Conservation (phyloP, 2,113 vertebrate genomes). For the Atractosteus spatula region DNA sequence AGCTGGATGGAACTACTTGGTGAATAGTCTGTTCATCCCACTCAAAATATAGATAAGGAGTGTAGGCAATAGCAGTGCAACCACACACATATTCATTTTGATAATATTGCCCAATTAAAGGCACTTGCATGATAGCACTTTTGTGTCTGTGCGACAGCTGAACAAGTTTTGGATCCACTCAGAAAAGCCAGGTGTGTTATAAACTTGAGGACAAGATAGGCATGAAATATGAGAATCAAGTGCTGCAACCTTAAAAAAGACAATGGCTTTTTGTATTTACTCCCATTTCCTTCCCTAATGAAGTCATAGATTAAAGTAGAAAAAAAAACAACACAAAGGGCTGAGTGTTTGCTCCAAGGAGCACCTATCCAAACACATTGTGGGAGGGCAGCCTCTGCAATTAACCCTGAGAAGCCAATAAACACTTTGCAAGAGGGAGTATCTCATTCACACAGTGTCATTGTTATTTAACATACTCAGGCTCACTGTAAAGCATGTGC, state of each 20-base stretch:
- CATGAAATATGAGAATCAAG: conserved; percentile 49
- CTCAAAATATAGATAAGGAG: conserved; percentile 1
- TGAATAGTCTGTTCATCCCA: background rate
- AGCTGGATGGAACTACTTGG: background rate
- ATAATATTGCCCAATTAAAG: conserved; percentile 3
- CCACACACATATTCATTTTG: conserved; percentile 6
- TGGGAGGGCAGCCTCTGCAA: conserved; percentile 58
- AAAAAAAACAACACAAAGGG: conserved; percentile 59
- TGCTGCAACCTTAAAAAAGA: conserved; percentile 49
- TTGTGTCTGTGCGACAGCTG: conserved; percentile 10
- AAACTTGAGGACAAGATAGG: conserved; percentile 55
- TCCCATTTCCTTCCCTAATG: conserved; percentile 79
- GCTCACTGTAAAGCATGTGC: too few relatives aligned
- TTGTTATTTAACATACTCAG: background rate
- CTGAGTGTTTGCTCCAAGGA: conserved; percentile 67
- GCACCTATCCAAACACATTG: conserved; percentile 77
- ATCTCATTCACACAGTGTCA: background rate
- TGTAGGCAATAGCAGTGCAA: conserved; percentile 4
- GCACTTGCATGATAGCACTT: background rate
- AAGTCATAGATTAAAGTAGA: conserved; percentile 67
- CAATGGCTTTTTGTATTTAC: conserved; percentile 73
- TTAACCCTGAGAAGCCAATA: conserved; percentile 51
- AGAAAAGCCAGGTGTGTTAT: conserved; percentile 37
- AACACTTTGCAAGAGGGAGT: conserved; percentile 29
- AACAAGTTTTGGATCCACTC: conserved; percentile 26